phyloP scores from a whole-genome alignment of 2,797 vertebrate genomes.

The Phataginus tetradactyla region DNA sequence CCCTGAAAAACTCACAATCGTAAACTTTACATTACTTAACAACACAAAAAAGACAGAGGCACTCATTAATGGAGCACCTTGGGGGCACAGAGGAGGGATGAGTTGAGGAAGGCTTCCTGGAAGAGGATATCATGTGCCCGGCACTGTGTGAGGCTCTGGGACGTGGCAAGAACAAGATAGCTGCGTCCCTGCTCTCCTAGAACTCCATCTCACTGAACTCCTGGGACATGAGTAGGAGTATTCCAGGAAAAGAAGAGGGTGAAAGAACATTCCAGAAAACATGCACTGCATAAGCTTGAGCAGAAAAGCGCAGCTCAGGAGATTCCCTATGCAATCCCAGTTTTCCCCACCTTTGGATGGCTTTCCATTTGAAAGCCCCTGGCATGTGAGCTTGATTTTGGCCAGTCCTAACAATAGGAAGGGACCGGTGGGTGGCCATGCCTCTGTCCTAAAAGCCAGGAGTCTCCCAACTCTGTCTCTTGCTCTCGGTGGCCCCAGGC shows the following conservation, averaged over 20 bases:
- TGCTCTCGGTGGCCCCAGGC: constrained; percentile 11
- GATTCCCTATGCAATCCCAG: neutral
- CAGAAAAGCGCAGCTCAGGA: neutral
- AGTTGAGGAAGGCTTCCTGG: neutral
- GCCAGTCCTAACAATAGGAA: neutral
- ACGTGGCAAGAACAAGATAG: neutral
- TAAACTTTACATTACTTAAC: neutral
- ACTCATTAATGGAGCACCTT: neutral
- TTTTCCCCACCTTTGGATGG: neutral
- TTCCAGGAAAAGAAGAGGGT: neutral
- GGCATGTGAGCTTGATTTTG: neutral
- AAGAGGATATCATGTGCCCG: neutral
- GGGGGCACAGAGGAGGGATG: neutral
- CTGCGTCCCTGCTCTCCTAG: neutral
- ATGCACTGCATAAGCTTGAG: neutral
- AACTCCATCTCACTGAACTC: neutral
- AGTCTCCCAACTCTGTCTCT: neutral
- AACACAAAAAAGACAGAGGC: neutral
- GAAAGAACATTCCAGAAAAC: too few relatives aligned
- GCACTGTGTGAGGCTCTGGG: neutral
- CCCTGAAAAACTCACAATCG: neutral
- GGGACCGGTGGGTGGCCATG: neutral
- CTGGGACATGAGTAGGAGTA: neutral
- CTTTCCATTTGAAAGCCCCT: neutral
- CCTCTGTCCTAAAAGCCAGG: neutral